Evolutionary conservation across 2,113 vertebrate genomes (phyloP).

Genomic region (Nesogale talazaci): DNA sequence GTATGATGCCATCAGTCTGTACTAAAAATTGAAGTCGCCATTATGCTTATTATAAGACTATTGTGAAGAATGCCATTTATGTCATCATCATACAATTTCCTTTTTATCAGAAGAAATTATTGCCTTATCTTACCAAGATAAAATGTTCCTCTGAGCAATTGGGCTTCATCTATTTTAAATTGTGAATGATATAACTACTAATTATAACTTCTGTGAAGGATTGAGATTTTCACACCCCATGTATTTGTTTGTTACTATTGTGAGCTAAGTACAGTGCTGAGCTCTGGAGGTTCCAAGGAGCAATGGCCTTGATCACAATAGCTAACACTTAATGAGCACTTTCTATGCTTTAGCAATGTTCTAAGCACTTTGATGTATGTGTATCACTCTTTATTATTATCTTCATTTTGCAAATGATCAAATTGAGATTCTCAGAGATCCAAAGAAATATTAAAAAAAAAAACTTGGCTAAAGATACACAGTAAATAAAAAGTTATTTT

Average conservation of each 20-base stretch:
- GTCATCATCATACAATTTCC: not conserved
- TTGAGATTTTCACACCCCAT: slow-evolving; percentile 10
- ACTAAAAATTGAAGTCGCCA: not conserved
- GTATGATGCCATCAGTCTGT: not conserved
- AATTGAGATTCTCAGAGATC: not conserved
- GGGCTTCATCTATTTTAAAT: slow-evolving; percentile 41
- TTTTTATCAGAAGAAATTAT: slow-evolving; percentile 43
- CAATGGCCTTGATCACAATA: not conserved
- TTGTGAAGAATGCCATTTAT: not conserved
- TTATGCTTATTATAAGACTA: slow-evolving; percentile 31
- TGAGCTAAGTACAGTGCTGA: not conserved
- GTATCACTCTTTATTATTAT: not conserved
- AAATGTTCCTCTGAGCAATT: slow-evolving; percentile 17
- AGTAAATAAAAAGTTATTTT: no score
- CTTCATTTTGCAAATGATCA: not conserved
- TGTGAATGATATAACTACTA: slow-evolving; percentile 35
- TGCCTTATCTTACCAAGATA: not conserved
- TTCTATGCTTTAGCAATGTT: not conserved
- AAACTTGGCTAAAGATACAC: not conserved
- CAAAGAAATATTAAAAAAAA: not conserved
- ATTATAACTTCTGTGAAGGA: slow-evolving; percentile 3
- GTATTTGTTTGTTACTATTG: not conserved
- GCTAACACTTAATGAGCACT: not conserved
- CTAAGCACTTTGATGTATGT: not conserved
- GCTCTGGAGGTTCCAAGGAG: not conserved